phyloP scores from a whole-genome alignment of 2,888 invertebrate species.

The Epiperipatus broadwayi region DNA sequence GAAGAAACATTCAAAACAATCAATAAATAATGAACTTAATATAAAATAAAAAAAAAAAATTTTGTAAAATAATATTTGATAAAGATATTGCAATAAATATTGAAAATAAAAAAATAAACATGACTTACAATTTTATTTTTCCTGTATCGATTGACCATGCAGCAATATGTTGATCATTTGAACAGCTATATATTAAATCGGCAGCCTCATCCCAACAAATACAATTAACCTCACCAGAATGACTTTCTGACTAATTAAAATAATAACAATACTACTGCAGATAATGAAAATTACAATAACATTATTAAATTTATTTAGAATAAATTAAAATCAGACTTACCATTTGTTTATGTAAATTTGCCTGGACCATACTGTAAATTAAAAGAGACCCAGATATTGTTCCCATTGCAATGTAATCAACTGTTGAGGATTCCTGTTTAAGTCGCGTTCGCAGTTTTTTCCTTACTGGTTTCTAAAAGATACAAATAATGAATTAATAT shows the following conservation, averaged over 20 bases:
- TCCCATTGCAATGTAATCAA: conserved; percentile 44
- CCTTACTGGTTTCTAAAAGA: no score
- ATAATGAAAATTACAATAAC: no score
- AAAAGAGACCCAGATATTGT: conserved; percentile 49
- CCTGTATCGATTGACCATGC: conserved; percentile 28
- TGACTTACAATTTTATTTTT: conserved; percentile 32
- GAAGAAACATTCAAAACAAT: no score
- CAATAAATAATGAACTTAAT: no score
- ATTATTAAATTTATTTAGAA: no score
- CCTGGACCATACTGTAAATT: conserved; percentile 47
- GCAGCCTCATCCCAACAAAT: conserved; percentile 39
- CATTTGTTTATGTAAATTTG: conserved; percentile 37
- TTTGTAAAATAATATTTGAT: no score
- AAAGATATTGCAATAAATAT: no score
- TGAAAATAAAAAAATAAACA: conserved; percentile 37
- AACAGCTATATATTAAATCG: conserved; percentile 37
- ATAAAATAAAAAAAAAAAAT: no score
- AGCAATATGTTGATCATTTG: conserved; percentile 33
- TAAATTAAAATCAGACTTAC: conserved; percentile 19
- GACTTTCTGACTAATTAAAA: conserved; percentile 37
- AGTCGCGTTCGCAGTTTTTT: no score
- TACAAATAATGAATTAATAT: no score
- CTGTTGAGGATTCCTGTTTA: no score
- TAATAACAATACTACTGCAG: no score
- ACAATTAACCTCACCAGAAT: conserved; percentile 36